A percentile compares a stretch with the other conserved stretches of the same genome.
These are phyloP conservation scores for Mus spicilegus DNA, from an alignment of 2,113 vertebrate species.

Conservation along the genomic window DNA sequence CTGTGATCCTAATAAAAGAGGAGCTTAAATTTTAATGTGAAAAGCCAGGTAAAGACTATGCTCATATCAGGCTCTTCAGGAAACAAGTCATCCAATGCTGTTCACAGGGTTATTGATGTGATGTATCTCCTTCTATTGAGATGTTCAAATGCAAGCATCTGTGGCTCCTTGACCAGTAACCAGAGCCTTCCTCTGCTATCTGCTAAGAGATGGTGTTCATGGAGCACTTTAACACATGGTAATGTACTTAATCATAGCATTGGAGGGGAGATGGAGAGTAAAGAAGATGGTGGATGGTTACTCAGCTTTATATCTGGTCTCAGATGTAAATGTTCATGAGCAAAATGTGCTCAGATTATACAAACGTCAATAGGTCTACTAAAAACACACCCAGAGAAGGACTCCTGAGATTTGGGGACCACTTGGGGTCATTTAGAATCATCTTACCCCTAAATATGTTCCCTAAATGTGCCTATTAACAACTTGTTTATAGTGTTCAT, in stretches of 20 bases:
- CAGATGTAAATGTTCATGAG: not conserved
- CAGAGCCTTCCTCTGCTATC: not conserved
- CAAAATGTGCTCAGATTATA: not conserved
- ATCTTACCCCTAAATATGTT: not conserved
- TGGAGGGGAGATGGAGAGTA: not conserved
- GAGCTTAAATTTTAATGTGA: not conserved
- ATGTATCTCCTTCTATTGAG: not conserved
- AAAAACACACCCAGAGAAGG: not conserved
- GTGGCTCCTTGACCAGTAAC: not conserved
- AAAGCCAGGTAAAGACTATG: not conserved
- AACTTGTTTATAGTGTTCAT: not conserved
- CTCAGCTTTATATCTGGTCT: not conserved
- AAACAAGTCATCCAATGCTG: not conserved
- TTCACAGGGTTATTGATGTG: not conserved
- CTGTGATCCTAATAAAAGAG: not conserved
- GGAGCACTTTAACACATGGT: not conserved
- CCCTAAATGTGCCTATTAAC: not conserved
- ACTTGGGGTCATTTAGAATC: not conserved
- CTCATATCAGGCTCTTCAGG: not conserved
- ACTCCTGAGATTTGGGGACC: not conserved
- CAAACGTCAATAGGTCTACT: not conserved
- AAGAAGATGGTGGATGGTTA: conserved; percentile 2
- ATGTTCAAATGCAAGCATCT: not conserved
- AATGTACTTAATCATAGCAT: not conserved
- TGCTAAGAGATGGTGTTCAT: not conserved